Conservation (phyloP, 2,797 vertebrate species). For the Garrulus glandarius region DNA sequence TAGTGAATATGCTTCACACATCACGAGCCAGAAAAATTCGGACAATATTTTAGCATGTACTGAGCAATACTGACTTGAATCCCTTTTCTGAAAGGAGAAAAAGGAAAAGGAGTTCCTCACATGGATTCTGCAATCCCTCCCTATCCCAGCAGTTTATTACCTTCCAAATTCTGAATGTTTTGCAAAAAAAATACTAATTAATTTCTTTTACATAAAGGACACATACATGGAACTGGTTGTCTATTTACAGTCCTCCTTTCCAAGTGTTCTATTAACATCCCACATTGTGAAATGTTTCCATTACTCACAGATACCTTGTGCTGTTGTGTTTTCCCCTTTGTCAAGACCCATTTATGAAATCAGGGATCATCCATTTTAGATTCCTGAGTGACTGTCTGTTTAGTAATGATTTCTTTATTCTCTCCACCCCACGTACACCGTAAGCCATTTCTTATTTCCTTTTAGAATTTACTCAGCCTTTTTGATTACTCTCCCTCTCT, state of each 20-base stretch:
- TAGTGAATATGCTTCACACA: not conserved
- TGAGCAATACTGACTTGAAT: not conserved
- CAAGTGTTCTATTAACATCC: not conserved
- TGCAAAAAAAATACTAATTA: not conserved
- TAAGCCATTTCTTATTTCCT: not conserved
- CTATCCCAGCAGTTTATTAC: not conserved
- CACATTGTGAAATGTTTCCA: constrained; percentile 9
- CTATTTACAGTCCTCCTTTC: not conserved
- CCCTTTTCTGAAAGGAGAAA: not conserved
- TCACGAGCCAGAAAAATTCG: not conserved
- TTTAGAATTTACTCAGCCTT: constrained; percentile 31
- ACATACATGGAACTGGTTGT: not conserved
- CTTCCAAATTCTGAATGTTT: not conserved
- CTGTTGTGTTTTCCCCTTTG: not conserved
- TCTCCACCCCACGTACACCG: not conserved
- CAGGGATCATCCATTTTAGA: constrained; percentile 37
- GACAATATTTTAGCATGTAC: not conserved
- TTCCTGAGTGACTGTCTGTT: constrained; percentile 1
- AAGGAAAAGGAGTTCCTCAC: not conserved
- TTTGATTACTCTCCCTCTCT: constrained; percentile 6
- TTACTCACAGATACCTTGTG: constrained; percentile 28
- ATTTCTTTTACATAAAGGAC: constrained; percentile 17
- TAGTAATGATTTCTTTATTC: constrained; percentile 1
- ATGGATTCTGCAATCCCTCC: not conserved
- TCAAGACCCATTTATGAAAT: constrained; percentile 48